A percentile compares a stretch with the other conserved stretches of the same genome.
Conservation (phyloP, 2,797 vertebrate genomes). For the Danio kyathit region DNA sequence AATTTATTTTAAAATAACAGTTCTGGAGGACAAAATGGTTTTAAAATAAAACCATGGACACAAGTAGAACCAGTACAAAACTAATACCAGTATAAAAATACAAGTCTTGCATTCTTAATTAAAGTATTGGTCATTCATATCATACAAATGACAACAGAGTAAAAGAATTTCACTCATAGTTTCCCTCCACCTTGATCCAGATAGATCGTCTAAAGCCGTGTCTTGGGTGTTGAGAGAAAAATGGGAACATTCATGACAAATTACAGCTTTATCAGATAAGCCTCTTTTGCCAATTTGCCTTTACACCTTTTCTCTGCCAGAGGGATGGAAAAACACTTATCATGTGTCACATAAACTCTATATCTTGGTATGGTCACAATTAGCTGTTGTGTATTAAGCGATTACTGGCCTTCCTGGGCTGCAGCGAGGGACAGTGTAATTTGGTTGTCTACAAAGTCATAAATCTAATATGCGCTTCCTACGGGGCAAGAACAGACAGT, state of each 20-base stretch:
- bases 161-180: background rate
- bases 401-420: conserved; percentile 61
- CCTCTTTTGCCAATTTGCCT: conserved; percentile 51
- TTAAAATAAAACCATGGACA: background rate
- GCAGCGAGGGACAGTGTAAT: conserved; percentile 70
- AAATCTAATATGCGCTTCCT: conserved; percentile 72
- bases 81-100: background rate
- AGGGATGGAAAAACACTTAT: conserved; percentile 56
- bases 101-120: background rate
- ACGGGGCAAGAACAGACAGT: conserved; percentile 60
- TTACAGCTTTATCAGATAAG: conserved; percentile 57
- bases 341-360: conserved; percentile 53
- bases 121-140: background rate
- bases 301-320: conserved; percentile 49
- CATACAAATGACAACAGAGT: background rate
- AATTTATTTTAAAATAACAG: background rate
- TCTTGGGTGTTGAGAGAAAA: conserved; percentile 50
- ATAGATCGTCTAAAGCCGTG: background rate
- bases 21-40: background rate
- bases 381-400: conserved; percentile 67
- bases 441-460: conserved; percentile 70
- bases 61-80: background rate
- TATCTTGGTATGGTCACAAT: conserved; percentile 65
- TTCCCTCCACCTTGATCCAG: conserved; percentile 2
- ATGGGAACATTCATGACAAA: conserved; percentile 54